Percentiles rank a stretch among this genome's conserved stretches.
Evolutionary conservation across 1,140 invertebrate species (phyloP).

Genomic region (Homalodisca vitripennis): DNA sequence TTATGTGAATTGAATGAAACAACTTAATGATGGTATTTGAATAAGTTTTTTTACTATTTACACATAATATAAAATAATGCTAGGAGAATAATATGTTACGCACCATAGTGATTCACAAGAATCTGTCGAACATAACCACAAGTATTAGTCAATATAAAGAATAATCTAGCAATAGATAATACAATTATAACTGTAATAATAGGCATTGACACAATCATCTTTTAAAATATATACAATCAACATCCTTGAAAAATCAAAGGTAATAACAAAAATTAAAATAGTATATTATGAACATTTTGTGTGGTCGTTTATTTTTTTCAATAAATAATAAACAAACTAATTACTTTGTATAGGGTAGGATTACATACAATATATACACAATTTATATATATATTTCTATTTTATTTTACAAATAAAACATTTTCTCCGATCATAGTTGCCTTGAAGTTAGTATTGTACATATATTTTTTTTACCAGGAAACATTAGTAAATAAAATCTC

Average conservation of each 20-base stretch:
- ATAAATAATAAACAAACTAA: not conserved
- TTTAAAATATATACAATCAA: constrained; percentile 20
- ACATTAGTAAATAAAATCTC: too few species aligned
- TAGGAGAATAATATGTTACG: constrained; percentile 22
- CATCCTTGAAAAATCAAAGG: not conserved
- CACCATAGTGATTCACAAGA: constrained; percentile 22
- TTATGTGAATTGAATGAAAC: too few species aligned
- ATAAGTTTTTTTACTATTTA: constrained; percentile 29
- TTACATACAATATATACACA: constrained; percentile 17
- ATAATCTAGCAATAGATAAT: constrained; percentile 18
- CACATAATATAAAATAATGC: constrained; percentile 32
- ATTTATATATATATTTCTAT: constrained; percentile 20
- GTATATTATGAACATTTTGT: not conserved
- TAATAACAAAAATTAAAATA: constrained; percentile 16
- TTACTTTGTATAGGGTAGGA: not conserved
- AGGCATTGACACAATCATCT: constrained; percentile 7
- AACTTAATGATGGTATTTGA: not conserved
- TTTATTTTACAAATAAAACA: not conserved
- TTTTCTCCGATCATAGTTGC: not conserved
- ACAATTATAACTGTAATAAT: constrained; percentile 10
- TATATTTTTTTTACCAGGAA: too few species aligned
- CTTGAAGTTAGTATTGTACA: too few species aligned
- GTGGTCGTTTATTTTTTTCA: not conserved
- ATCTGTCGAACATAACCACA: not conserved
- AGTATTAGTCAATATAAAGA: constrained; percentile 27